phyloP scores from a whole-genome alignment of 1,140 invertebrate species.

The Mamestra configurata region DNA sequence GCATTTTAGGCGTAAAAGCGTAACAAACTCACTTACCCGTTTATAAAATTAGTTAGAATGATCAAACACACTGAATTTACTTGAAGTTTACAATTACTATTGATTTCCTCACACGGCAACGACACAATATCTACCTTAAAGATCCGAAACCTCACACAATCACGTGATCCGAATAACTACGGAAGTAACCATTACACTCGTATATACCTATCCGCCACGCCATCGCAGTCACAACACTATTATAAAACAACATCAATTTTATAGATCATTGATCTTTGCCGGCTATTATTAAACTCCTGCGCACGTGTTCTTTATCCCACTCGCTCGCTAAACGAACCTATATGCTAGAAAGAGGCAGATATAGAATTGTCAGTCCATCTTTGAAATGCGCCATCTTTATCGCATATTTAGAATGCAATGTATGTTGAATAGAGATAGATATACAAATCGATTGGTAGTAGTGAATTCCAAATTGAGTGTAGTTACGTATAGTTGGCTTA shows the following conservation, averaged over 20 bases:
- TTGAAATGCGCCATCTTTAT: not conserved
- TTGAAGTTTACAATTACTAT: not conserved
- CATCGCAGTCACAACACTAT: conserved; percentile 29
- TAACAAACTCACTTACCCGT: no score
- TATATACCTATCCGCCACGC: conserved; percentile 27
- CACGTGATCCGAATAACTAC: not conserved
- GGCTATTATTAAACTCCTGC: conserved; percentile 51
- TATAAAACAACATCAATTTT: conserved; percentile 49
- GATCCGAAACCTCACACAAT: not conserved
- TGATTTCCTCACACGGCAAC: not conserved
- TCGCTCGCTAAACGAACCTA: not conserved
- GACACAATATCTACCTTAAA: not conserved
- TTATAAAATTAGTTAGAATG: no score
- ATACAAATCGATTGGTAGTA: not conserved
- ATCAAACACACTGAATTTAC: no score
- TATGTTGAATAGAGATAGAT: not conserved
- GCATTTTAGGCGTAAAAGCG: no score
- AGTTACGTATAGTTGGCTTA: not conserved
- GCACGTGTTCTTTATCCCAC: conserved; percentile 51
- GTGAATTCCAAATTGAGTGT: not conserved
- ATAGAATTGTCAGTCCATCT: not conserved
- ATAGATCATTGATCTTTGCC: conserved; percentile 55
- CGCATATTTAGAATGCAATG: not conserved
- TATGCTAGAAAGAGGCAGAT: conserved; percentile 10
- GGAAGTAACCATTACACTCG: not conserved